Evolutionary conservation across 2,888 invertebrate genomes (phyloP).

Genomic region (Chesias legatella): DNA sequence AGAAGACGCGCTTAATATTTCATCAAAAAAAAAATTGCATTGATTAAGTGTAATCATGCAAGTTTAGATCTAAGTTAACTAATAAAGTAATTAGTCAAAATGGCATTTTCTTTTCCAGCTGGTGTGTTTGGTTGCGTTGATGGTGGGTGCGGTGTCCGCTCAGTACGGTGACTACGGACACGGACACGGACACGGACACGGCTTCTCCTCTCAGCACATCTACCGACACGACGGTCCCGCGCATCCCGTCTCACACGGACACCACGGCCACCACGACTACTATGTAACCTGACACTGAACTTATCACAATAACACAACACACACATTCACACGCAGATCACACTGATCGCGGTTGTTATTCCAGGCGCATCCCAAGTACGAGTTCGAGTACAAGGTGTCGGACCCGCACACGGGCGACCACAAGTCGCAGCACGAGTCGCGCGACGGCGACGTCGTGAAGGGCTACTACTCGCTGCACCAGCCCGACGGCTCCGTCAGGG

Average conservation of each 20-base stretch:
- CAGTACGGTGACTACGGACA: constrained; percentile 39
- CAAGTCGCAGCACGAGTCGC: constrained; percentile 62
- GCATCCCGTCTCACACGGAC: constrained; percentile 27
- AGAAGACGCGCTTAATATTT: no score
- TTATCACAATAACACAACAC: neutral
- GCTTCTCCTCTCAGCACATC: constrained; percentile 40
- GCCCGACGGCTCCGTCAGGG: constrained; percentile 54
- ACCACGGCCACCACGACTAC: constrained; percentile 25
- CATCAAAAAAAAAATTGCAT: no score
- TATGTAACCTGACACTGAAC: constrained; percentile 20
- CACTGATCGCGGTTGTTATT: constrained; percentile 3
- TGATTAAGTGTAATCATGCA: no score
- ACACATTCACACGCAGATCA: neutral
- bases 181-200: constrained; percentile 42
- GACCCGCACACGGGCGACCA: constrained; percentile 77
- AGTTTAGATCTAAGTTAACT: no score
- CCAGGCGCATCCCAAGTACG: constrained; percentile 53
- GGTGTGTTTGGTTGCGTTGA: constrained; percentile 20
- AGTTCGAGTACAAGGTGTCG: constrained; percentile 49
- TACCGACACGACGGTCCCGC: constrained; percentile 38
- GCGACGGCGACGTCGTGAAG: constrained; percentile 63
- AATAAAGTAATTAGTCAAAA: constrained; percentile 2
- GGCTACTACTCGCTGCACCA: constrained; percentile 56
- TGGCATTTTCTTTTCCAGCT: constrained; percentile 14
- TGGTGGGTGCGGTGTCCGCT: constrained; percentile 23